Conservation (phyloP, 2,797 vertebrate genomes). For the Xiphophorus birchmanni region DNA sequence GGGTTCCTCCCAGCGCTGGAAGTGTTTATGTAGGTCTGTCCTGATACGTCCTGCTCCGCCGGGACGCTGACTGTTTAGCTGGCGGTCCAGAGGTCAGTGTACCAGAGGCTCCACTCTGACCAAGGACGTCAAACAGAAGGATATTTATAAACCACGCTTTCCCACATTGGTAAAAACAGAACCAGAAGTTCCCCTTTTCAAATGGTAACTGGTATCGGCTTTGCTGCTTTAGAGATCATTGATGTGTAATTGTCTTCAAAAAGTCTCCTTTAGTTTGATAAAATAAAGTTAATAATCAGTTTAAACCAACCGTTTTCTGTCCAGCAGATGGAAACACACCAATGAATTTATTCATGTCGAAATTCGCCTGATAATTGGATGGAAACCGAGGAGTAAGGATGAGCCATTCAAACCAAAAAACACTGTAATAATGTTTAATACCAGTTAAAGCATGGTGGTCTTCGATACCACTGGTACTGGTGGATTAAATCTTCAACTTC, state of each 20-base stretch:
- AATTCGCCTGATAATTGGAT: no score
- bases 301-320: no score
- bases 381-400: background rate
- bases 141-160: conserved; percentile 16
- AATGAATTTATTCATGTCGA: no score
- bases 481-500: background rate
- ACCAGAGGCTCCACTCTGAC: conserved; percentile 28
- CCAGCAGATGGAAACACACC: no score
- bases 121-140: conserved; percentile 4
- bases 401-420: background rate
- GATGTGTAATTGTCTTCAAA: no score
- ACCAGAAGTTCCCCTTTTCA: background rate
- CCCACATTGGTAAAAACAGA: background rate
- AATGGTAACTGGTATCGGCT: no score
- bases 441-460: background rate
- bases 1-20: conserved; percentile 49
- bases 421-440: background rate
- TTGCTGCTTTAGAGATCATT: background rate
- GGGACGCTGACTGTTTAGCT: conserved; percentile 43
- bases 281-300: no score
- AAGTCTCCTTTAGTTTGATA: no score
- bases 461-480: background rate
- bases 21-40: conserved; percentile 53
- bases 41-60: conserved; percentile 45
- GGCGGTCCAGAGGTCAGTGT: conserved; percentile 40